These are phyloP conservation scores for Apamea sordens DNA, from an alignment of 2,888 invertebrate genomes.

Conservation along the genomic window DNA sequence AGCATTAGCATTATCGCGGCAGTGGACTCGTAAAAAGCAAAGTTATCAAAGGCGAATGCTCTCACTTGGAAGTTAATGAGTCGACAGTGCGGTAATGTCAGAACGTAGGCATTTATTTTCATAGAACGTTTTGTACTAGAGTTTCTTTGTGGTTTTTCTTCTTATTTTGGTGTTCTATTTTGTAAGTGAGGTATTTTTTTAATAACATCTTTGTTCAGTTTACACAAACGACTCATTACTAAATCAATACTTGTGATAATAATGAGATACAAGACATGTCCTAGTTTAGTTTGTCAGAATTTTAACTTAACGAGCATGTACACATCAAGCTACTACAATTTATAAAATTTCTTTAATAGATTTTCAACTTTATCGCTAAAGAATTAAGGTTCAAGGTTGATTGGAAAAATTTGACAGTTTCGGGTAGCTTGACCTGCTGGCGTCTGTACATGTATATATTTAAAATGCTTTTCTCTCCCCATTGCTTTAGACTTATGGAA, in stretches of 20 bases:
- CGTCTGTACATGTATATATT: too few relatives aligned
- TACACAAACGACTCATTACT: not conserved
- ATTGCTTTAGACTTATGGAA: not conserved
- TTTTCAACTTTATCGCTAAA: too few relatives aligned
- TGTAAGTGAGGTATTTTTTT: not conserved
- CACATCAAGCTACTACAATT: too few relatives aligned
- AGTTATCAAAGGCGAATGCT: slow-evolving; percentile 82
- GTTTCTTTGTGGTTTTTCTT: slow-evolving; percentile 30
- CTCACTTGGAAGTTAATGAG: slow-evolving; percentile 85
- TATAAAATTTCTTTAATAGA: too few relatives aligned
- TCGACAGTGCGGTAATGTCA: slow-evolving; percentile 81
- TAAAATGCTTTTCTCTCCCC: too few relatives aligned
- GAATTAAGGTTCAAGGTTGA: too few relatives aligned
- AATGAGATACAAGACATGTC: not conserved
- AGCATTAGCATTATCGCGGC: slow-evolving; percentile 71
- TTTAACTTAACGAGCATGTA: not conserved
- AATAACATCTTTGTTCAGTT: not conserved
- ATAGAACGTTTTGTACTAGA: slow-evolving; percentile 40
- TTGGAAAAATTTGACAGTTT: too few relatives aligned
- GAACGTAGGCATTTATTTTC: slow-evolving; percentile 66
- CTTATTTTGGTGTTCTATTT: slow-evolving; percentile 3
- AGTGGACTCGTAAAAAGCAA: slow-evolving; percentile 79
- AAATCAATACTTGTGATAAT: not conserved
- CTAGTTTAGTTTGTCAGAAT: not conserved
- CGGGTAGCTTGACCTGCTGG: too few relatives aligned